Evolutionary conservation across 1,140 invertebrate genomes (phyloP).

Genomic region (Drosophila gunungcola): DNA sequence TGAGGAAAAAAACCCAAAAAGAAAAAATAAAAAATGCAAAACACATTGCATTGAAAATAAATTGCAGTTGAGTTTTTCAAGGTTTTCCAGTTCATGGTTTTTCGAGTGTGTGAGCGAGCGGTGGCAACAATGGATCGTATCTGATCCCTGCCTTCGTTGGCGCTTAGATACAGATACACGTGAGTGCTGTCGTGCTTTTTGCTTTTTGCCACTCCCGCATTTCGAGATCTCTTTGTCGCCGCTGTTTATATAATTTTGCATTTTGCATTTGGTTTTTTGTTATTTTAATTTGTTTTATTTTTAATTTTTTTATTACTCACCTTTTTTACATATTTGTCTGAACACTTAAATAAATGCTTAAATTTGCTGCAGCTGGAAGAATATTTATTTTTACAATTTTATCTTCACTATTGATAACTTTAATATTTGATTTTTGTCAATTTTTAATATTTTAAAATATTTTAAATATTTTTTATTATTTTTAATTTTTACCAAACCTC

Average conservation of each 20-base stretch:
- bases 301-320: conserved; percentile 5
- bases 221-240: conserved; percentile 22
- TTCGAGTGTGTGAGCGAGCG: conserved; percentile 42
- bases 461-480: no score
- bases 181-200: conserved; percentile 51
- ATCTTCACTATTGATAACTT: no score
- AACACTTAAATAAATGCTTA: no score
- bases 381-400: no score
- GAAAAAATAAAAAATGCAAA: conserved; percentile 26
- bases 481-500: no score
- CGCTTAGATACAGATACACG: conserved; percentile 69
- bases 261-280: conserved; percentile 14
- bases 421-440: no score
- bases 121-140: conserved; percentile 63
- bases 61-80: conserved; percentile 78
- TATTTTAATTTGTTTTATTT: background rate
- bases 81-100: conserved; percentile 83
- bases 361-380: no score
- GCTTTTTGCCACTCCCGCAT: conserved; percentile 56
- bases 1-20: conserved; percentile 6
- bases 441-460: background rate
- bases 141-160: conserved; percentile 59
- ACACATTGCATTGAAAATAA: conserved; percentile 61
- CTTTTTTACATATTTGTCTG: background rate
- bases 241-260: conserved; percentile 6